Evolutionary conservation across 1,140 invertebrate genomes (phyloP).

Genomic region (Anastatus disparis): DNA sequence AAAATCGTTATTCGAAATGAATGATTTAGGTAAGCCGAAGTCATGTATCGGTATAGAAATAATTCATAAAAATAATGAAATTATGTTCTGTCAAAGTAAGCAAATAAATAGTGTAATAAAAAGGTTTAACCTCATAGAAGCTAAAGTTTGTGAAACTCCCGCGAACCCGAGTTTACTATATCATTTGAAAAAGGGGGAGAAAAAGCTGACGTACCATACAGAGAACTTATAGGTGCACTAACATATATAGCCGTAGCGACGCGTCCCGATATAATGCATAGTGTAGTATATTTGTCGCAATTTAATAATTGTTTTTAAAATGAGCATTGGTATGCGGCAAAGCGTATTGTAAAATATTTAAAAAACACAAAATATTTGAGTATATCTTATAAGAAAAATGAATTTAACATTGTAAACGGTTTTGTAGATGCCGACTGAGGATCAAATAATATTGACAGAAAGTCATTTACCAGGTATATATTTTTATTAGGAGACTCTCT

Average conservation of each 20-base stretch:
- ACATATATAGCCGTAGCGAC: constrained; percentile 56
- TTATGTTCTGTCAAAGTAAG: not conserved
- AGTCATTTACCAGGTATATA: constrained; percentile 36
- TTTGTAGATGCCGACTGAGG: constrained; percentile 46
- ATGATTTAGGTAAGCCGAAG: not conserved
- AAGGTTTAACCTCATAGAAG: not conserved
- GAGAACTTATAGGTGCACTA: constrained; percentile 56
- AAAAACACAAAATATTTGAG: constrained; percentile 41
- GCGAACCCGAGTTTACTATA: not conserved
- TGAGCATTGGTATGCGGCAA: constrained; percentile 42
- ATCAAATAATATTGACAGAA: constrained; percentile 39
- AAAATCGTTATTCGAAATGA: not conserved
- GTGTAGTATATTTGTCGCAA: constrained; percentile 44
- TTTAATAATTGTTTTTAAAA: constrained; percentile 42
- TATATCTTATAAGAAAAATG: constrained; percentile 28
- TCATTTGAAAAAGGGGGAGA: not conserved
- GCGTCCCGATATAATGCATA: constrained; percentile 56
- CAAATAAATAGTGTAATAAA: not conserved
- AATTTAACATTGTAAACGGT: constrained; percentile 13
- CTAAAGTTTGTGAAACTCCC: not conserved
- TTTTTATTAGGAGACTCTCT: not conserved
- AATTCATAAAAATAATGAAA: not conserved
- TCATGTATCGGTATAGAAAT: not conserved
- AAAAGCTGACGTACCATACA: constrained; percentile 43
- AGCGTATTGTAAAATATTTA: constrained; percentile 47